Conservation (phyloP, 2,113 vertebrate species). For the Varanus komodoensis region DNA sequence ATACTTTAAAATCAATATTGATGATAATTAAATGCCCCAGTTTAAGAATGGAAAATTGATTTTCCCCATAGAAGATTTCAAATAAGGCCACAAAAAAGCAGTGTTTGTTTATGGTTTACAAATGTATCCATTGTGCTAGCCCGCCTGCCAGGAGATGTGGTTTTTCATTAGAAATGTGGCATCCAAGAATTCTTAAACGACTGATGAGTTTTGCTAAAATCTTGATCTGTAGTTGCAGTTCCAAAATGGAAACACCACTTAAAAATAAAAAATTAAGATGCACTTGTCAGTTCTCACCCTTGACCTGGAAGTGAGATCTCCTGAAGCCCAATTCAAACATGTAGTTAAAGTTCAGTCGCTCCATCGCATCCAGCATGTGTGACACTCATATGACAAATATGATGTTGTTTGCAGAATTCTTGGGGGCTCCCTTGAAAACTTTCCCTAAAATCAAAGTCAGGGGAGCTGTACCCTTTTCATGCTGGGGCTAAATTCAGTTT, state of each 20-base stretch:
- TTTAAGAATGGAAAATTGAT: constrained; percentile 68
- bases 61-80: constrained; percentile 62
- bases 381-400: background rate
- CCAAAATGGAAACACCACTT: background rate
- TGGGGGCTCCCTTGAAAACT: background rate
- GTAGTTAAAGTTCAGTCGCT: background rate
- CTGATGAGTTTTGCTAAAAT: background rate
- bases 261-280: background rate
- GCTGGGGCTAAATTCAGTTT: too few species aligned
- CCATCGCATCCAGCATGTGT: background rate
- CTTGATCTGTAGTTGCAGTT: background rate
- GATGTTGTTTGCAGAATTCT: background rate
- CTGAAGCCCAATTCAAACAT: background rate
- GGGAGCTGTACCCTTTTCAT: too few species aligned
- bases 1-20: constrained; percentile 63
- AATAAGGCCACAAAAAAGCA: constrained; percentile 52
- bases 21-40: constrained; percentile 67
- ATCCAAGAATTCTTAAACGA: background rate
- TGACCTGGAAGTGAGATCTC: background rate
- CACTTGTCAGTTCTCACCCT: background rate
- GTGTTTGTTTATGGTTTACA: constrained; percentile 61
- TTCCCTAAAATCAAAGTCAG: too few species aligned
- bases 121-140: constrained; percentile 35
- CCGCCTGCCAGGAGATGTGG: constrained; percentile 44
- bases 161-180: constrained; percentile 1